Percentiles rank a stretch among this genome's conserved stretches.
Conservation (phyloP, 2,797 vertebrate genomes). For the Eptatretus atami region DNA sequence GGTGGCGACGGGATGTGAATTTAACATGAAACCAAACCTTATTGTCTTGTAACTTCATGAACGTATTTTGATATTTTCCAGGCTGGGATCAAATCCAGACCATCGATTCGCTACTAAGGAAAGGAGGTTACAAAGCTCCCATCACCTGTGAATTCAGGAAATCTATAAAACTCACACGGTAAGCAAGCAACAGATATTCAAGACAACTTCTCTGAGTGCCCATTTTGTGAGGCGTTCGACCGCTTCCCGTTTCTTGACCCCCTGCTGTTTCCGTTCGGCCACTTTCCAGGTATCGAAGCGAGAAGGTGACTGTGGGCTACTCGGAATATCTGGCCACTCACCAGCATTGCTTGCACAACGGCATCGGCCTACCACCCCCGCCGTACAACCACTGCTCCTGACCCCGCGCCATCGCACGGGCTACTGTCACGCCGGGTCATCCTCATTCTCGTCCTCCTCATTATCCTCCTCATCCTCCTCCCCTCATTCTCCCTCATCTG, state of each 20-base stretch:
- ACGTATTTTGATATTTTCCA: conserved; percentile 12
- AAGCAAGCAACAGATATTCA: conserved; percentile 9
- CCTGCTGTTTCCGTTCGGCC: neutral
- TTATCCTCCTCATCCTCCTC: too few species aligned
- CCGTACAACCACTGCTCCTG: conserved; percentile 99
- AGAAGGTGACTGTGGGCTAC: conserved; percentile 99
- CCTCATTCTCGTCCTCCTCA: conserved; percentile 47
- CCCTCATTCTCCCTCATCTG: too few species aligned
- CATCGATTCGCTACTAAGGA: conserved; percentile 99
- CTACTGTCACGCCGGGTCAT: conserved; percentile 97
- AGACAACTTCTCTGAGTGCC: neutral
- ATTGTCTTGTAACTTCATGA: neutral
- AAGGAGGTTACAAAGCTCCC: conserved; percentile 99
- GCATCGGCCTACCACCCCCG: conserved; percentile 70
- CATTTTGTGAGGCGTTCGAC: too few species aligned
- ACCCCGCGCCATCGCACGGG: conserved; percentile 98
- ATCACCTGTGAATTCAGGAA: conserved; percentile 99
- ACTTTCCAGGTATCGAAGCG: conserved; percentile 67
- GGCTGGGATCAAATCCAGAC: conserved; percentile 99
- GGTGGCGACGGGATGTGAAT: neutral
- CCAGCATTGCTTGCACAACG: conserved; percentile 97
- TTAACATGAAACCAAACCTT: conserved; percentile 1
- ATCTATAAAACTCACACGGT: conserved; percentile 99
- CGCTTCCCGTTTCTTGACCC: too few species aligned
- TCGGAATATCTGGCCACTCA: conserved; percentile 93